A percentile compares a stretch with the other conserved stretches of the same genome.
phyloP scores from a whole-genome alignment of 1,140 invertebrate genomes.

The Hetaerina americana region DNA sequence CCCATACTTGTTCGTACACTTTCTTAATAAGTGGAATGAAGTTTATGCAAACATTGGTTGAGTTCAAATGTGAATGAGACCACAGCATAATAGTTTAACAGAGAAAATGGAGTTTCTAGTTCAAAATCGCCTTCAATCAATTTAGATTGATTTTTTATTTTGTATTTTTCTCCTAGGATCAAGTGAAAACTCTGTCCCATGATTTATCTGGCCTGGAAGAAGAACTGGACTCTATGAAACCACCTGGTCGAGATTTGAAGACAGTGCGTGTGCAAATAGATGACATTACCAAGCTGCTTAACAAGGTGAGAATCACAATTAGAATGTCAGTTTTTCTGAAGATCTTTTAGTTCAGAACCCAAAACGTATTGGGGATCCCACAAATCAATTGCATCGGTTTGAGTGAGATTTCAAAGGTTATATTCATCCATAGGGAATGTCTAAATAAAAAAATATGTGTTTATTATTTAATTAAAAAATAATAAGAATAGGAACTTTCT shows the following conservation, averaged over 20 bases:
- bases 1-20: too few species aligned
- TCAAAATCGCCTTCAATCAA: background rate
- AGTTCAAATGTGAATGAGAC: too few species aligned
- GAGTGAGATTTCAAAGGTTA: too few species aligned
- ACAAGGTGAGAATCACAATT: constrained; percentile 31
- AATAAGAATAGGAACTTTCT: too few species aligned
- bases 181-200: constrained; percentile 59
- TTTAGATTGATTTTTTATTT: background rate
- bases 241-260: constrained; percentile 74
- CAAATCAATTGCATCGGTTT: background rate
- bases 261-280: constrained; percentile 72
- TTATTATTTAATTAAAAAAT: too few species aligned
- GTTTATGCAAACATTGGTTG: too few species aligned
- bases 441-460: too few species aligned
- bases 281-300: constrained; percentile 54
- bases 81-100: too few species aligned
- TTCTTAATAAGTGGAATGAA: too few species aligned
- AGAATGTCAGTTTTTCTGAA: background rate
- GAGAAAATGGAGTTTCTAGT: too few species aligned
- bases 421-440: too few species aligned
- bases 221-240: constrained; percentile 69
- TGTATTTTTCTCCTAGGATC: constrained; percentile 37
- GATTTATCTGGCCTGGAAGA: constrained; percentile 69
- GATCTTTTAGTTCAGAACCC: background rate
- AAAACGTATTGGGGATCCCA: background rate